Percentiles rank a stretch among this genome's conserved stretches.
These are phyloP conservation scores for Gymnoscopelus microlampas DNA, from an alignment of 2,797 vertebrate species.

Conservation along the genomic window DNA sequence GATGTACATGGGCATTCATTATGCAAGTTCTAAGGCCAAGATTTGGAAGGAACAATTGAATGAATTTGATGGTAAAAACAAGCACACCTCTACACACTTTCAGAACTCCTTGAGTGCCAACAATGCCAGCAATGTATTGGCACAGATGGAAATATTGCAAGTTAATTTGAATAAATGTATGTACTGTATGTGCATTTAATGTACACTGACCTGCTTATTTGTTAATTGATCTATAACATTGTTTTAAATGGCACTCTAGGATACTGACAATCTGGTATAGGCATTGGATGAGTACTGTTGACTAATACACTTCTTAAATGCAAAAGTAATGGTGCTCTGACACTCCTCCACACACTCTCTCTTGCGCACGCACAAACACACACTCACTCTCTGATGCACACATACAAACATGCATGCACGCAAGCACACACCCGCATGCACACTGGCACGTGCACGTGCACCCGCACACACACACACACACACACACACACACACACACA, in stretches of 20 bases:
- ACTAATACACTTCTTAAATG: slow-evolving; percentile 44
- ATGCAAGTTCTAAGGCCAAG: slow-evolving; percentile 63
- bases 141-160: slow-evolving; percentile 1
- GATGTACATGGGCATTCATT: slow-evolving; percentile 75
- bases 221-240: background rate
- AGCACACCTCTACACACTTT: slow-evolving; percentile 10
- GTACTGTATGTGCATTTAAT: background rate
- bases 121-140: slow-evolving; percentile 16
- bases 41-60: too few species aligned
- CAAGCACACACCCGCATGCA: too few species aligned
- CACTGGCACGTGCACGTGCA: too few species aligned
- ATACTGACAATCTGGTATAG: slow-evolving; percentile 11
- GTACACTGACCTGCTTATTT: background rate
- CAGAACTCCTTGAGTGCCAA: background rate
- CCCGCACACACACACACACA: too few species aligned
- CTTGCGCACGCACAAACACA: too few species aligned
- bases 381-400: background rate
- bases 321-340: slow-evolving; percentile 48
- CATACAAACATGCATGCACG: too few species aligned
- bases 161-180: background rate
- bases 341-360: slow-evolving; percentile 21
- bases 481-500: too few species aligned
- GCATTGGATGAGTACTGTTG: slow-evolving; percentile 14
- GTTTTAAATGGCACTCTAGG: slow-evolving; percentile 10
- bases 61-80: slow-evolving; percentile 16